Percentiles rank a stretch among this genome's conserved stretches.
Evolutionary conservation across 2,888 invertebrate species (phyloP).

Genomic region (Tricholauxania praeusta): DNA sequence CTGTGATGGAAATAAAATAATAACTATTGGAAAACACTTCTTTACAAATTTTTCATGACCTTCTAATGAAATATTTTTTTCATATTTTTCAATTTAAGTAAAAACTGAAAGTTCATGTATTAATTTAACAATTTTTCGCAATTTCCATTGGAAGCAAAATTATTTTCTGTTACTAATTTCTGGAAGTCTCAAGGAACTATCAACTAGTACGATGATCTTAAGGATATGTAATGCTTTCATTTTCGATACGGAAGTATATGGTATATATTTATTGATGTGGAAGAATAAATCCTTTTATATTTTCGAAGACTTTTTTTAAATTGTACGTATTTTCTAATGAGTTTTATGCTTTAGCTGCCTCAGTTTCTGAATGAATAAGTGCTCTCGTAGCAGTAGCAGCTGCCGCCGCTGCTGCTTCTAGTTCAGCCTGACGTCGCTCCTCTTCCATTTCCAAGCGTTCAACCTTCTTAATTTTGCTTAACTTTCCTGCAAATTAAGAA

Average conservation of each 20-base stretch:
- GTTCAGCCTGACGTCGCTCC: conserved; percentile 64
- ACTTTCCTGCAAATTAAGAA: conserved; percentile 71
- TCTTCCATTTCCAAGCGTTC: conserved; percentile 69
- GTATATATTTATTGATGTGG: no score
- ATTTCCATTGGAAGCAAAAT: conserved; percentile 18
- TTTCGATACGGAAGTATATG: no score
- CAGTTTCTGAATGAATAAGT: conserved; percentile 31
- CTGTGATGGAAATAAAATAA: no score
- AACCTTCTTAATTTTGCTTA: conserved; percentile 73
- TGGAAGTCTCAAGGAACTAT: no score
- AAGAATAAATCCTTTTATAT: not conserved
- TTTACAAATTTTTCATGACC: no score
- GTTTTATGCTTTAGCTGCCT: conserved; percentile 41
- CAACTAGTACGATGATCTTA: no score
- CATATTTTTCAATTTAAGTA: no score
- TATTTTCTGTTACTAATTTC: not conserved
- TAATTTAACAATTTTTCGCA: not conserved
- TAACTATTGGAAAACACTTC: not conserved
- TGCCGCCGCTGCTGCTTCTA: conserved; percentile 69
- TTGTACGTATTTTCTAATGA: not conserved
- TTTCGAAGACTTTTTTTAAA: conserved; percentile 20
- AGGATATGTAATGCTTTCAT: no score
- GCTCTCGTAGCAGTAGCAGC: conserved; percentile 67
- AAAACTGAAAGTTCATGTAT: not conserved
- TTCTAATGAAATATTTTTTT: no score